phyloP scores from a whole-genome alignment of 2,113 vertebrate species.

The Butorides virescens region DNA sequence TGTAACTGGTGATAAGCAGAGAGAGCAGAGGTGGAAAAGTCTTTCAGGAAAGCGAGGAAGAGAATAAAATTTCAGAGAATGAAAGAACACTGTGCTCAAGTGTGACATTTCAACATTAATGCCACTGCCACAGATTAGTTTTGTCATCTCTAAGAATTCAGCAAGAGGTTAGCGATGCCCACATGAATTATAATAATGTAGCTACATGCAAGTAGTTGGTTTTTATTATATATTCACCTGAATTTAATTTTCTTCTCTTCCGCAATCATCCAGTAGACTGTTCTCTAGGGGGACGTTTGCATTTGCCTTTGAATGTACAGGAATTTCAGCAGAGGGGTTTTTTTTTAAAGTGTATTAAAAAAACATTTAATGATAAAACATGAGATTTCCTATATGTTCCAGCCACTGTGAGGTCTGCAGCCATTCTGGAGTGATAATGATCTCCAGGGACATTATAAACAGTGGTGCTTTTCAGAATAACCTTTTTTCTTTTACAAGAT shows the following conservation, averaged over 20 bases:
- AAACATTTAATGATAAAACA: background rate
- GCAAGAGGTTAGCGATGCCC: constrained; percentile 27
- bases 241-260: constrained; percentile 50
- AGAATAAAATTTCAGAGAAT: background rate
- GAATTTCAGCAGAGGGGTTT: background rate
- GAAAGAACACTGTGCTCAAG: background rate
- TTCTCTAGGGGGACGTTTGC: constrained; percentile 8
- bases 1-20: background rate
- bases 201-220: background rate
- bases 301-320: constrained; percentile 1
- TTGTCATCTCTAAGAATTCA: constrained; percentile 16
- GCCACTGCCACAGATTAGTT: background rate
- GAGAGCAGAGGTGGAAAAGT: background rate
- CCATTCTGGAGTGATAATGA: background rate
- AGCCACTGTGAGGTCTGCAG: background rate
- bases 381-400: background rate
- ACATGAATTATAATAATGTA: constrained; percentile 21
- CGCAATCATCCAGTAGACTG: background rate
- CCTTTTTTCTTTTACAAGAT: background rate
- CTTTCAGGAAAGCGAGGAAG: background rate
- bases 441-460: background rate
- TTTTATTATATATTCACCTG: constrained; percentile 45
- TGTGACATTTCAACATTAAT: constrained; percentile 1
- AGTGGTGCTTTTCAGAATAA: background rate
- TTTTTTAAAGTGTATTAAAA: background rate